These are phyloP conservation scores for Eclectus roratus DNA, from an alignment of 2,113 vertebrate species.

Conservation along the genomic window DNA sequence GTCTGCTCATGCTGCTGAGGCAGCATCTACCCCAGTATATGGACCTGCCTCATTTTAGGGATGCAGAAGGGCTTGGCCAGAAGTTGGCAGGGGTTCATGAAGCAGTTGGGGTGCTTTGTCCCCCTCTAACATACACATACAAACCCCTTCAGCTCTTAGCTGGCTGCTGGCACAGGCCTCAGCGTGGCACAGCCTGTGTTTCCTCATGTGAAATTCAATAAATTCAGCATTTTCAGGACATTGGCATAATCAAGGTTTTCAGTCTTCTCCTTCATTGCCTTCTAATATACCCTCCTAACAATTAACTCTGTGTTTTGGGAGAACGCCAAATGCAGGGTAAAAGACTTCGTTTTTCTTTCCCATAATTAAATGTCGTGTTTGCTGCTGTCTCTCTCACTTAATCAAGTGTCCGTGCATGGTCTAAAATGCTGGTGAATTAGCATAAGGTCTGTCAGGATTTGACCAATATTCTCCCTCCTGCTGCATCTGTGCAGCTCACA, in stretches of 20 bases:
- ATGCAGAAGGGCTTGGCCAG: background rate
- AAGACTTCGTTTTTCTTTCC: conserved; percentile 52
- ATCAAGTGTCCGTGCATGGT: background rate
- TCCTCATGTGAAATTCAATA: conserved; percentile 53
- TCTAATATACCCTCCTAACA: conserved; percentile 56
- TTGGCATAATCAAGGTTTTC: conserved; percentile 55
- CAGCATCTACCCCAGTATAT: too few relatives aligned
- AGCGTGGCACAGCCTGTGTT: background rate
- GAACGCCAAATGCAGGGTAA: conserved; percentile 40
- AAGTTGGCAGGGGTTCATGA: background rate
- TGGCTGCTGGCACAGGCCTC: conserved; percentile 5
- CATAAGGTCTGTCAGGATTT: background rate
- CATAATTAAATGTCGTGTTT: conserved; percentile 43
- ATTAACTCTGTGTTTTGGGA: conserved; percentile 58
- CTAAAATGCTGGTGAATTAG: conserved; percentile 23
- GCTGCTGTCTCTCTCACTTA: conserved; percentile 13
- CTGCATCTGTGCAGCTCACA: background rate
- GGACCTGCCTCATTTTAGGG: background rate
- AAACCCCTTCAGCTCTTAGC: background rate
- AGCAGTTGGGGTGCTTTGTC: background rate
- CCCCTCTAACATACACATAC: background rate
- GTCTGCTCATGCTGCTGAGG: background rate
- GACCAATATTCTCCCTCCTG: background rate
- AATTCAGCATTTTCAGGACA: conserved; percentile 40
- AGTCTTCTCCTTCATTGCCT: conserved; percentile 65